A percentile compares a stretch with the other conserved stretches of the same genome.
Conservation (phyloP, 2,113 vertebrate species). For the Phrynocephalus versicolor region DNA sequence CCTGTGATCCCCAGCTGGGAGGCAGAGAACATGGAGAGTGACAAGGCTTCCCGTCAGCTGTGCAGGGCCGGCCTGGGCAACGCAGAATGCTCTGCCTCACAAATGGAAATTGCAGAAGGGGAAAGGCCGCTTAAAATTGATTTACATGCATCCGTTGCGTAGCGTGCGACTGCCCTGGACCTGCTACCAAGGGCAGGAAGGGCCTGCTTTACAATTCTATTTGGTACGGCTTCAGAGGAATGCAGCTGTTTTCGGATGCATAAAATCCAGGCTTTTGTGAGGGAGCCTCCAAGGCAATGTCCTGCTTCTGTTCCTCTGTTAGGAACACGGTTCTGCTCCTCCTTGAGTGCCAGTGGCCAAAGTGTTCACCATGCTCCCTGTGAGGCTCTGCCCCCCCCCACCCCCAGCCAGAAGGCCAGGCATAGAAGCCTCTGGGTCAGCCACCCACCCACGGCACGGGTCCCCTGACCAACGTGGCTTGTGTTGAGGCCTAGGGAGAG, state of each 20-base stretch:
- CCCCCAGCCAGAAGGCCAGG: not conserved
- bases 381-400: too few relatives aligned
- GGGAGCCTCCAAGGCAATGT: too few relatives aligned
- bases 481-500: too few relatives aligned
- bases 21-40: not conserved
- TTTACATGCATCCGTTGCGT: not conserved
- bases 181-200: not conserved
- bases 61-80: not conserved
- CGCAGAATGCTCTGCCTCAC: not conserved
- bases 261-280: conserved; percentile 55
- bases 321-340: too few relatives aligned
- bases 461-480: too few relatives aligned
- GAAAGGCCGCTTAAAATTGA: not conserved
- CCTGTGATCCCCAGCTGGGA: not conserved
- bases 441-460: too few relatives aligned
- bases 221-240: conserved; percentile 30
- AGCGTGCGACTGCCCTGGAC: not conserved
- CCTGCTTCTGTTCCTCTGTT: too few relatives aligned
- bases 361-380: too few relatives aligned
- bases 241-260: not conserved
- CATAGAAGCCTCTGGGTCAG: too few relatives aligned
- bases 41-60: not conserved
- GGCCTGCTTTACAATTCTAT: not conserved
- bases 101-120: not conserved
- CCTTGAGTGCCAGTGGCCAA: too few relatives aligned